A percentile compares a stretch with the other conserved stretches of the same genome.
These are phyloP conservation scores for Ryuthela nishihirai DNA, from an alignment of 2,888 invertebrate genomes.

Conservation along the genomic window DNA sequence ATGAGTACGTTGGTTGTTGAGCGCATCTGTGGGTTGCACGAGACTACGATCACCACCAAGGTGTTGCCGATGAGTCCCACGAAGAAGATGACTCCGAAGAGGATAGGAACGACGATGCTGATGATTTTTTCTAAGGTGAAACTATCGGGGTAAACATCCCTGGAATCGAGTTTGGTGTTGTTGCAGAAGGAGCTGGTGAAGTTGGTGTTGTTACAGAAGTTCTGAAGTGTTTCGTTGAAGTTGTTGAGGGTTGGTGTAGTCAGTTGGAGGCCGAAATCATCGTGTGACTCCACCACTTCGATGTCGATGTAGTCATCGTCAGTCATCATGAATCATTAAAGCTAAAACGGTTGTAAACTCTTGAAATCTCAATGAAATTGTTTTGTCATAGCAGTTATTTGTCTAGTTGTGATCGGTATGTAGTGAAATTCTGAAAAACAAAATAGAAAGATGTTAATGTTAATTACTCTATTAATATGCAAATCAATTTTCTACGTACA, in stretches of 20 bases:
- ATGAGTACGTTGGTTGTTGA: constrained; percentile 90
- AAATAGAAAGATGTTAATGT: too few relatives aligned
- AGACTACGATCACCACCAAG: constrained; percentile 81
- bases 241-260: neutral
- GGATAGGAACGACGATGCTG: constrained; percentile 62
- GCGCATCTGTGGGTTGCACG: constrained; percentile 84
- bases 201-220: too few relatives aligned
- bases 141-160: constrained; percentile 1
- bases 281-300: constrained; percentile 22
- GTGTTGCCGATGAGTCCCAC: constrained; percentile 86
- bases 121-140: constrained; percentile 14
- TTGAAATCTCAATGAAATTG: too few relatives aligned
- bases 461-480: too few relatives aligned
- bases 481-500: too few relatives aligned
- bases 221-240: too few relatives aligned
- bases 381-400: too few relatives aligned
- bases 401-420: too few relatives aligned
- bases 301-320: constrained; percentile 32
- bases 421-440: too few relatives aligned
- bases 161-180: neutral
- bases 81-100: constrained; percentile 79
- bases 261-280: neutral
- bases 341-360: neutral
- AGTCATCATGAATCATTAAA: constrained; percentile 7
- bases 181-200: too few relatives aligned